Percentiles rank a stretch among this genome's conserved stretches.
These are phyloP conservation scores for Ibidorhyncha struthersii DNA, from an alignment of 2,113 vertebrate species.

Conservation along the genomic window DNA sequence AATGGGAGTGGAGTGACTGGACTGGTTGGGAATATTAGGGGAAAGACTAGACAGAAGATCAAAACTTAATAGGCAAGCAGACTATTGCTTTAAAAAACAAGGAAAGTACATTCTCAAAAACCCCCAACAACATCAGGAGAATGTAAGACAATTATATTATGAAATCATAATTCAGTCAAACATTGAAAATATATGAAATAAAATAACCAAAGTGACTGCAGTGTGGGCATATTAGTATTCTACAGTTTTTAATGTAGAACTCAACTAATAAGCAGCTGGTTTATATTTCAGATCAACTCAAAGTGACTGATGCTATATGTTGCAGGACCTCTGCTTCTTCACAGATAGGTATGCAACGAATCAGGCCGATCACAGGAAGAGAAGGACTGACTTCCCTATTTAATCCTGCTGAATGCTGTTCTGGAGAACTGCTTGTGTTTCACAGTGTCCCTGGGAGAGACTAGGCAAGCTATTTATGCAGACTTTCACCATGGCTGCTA, in stretches of 20 bases:
- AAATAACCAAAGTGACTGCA: background rate
- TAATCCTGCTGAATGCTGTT: background rate
- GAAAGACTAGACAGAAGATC: background rate
- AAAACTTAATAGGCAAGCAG: background rate
- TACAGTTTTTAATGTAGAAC: background rate
- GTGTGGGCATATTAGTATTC: background rate
- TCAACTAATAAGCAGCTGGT: background rate
- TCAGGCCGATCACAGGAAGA: background rate
- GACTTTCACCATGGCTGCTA: background rate
- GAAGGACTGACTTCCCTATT: background rate
- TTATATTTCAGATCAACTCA: background rate
- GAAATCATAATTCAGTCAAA: background rate
- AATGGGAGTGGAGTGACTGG: background rate
- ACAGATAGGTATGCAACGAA: background rate
- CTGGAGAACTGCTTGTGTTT: background rate
- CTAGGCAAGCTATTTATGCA: background rate
- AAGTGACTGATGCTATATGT: background rate
- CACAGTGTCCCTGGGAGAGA: background rate
- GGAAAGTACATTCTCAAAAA: background rate
- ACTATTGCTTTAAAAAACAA: background rate
- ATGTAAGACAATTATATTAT: background rate
- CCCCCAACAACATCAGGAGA: background rate
- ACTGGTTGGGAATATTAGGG: background rate
- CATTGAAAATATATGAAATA: background rate
- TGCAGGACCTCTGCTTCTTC: slow-evolving; percentile 2